Percentiles rank a stretch among this genome's conserved stretches.
Conservation (phyloP, 1,140 invertebrate species). For the Penaeus japonicus region DNA sequence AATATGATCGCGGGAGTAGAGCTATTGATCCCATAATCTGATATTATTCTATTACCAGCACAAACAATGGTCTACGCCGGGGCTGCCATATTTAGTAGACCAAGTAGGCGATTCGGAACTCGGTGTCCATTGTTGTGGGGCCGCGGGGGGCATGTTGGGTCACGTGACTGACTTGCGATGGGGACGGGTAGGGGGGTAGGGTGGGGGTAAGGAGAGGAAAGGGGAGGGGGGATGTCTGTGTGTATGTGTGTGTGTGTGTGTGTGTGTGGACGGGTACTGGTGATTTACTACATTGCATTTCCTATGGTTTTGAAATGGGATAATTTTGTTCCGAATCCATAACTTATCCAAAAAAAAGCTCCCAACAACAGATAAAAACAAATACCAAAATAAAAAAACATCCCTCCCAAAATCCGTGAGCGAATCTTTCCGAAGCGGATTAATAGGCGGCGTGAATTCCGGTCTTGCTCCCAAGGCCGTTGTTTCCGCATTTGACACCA, state of each 20-base stretch:
- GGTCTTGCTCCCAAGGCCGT: too few relatives aligned
- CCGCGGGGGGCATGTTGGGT: neutral
- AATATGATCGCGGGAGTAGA: conserved; percentile 19
- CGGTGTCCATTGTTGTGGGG: neutral
- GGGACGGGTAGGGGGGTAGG: neutral
- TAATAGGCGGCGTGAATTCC: too few relatives aligned
- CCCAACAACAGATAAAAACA: too few relatives aligned
- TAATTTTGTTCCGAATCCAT: too few relatives aligned
- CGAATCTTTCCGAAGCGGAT: too few relatives aligned
- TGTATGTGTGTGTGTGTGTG: neutral
- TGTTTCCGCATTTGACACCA: too few relatives aligned
- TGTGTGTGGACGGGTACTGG: too few relatives aligned
- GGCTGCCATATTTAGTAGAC: conserved; percentile 27
- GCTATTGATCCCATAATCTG: conserved; percentile 47
- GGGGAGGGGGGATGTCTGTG: neutral
- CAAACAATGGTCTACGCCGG: conserved; percentile 31
- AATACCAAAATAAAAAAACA: too few relatives aligned
- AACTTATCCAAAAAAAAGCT: too few relatives aligned
- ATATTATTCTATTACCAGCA: conserved; percentile 49
- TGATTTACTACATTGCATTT: too few relatives aligned
- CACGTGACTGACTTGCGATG: neutral
- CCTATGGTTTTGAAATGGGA: too few relatives aligned
- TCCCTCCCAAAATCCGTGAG: too few relatives aligned
- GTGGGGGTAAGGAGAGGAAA: neutral
- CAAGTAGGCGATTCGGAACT: neutral